These are phyloP conservation scores for Athrips mouffetella DNA, from an alignment of 2,888 invertebrate genomes.

Conservation along the genomic window DNA sequence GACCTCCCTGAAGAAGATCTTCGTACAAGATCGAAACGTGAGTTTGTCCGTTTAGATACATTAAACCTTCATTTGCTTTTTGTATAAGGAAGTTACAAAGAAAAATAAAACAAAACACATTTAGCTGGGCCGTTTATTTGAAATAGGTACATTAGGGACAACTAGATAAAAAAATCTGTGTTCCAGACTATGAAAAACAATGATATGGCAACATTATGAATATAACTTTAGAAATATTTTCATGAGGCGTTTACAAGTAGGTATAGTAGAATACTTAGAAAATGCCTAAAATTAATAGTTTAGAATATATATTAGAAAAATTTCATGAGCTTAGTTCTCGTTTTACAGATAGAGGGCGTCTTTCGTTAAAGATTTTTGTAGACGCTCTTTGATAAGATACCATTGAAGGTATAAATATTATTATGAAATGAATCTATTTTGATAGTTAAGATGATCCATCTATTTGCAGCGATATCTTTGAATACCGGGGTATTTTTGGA, in stretches of 20 bases:
- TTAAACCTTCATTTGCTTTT: too few relatives aligned
- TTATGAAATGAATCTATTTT: too few relatives aligned
- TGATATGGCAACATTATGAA: constrained; percentile 71
- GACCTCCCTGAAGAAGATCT: too few relatives aligned
- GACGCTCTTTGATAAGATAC: not conserved
- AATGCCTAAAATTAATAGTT: constrained; percentile 41
- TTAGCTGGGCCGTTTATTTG: constrained; percentile 70
- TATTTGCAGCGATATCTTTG: too few relatives aligned
- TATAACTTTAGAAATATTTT: constrained; percentile 48
- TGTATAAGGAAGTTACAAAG: too few relatives aligned
- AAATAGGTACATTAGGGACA: constrained; percentile 61
- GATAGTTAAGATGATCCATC: too few relatives aligned
- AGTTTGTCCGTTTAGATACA: too few relatives aligned
- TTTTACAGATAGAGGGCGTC: too few relatives aligned
- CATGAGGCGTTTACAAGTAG: constrained; percentile 43
- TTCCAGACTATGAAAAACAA: constrained; percentile 69
- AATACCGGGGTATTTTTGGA: too few relatives aligned
- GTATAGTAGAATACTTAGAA: constrained; percentile 41
- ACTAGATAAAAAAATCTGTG: constrained; percentile 70
- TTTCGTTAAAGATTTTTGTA: too few relatives aligned
- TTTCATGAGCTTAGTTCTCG: constrained; percentile 31
- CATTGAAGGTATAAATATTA: too few relatives aligned
- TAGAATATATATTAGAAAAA: constrained; percentile 41
- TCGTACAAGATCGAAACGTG: too few relatives aligned
- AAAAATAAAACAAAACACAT: constrained; percentile 36